Evolutionary conservation across 2,113 vertebrate genomes (phyloP), one percentile per base, ranked within the genome.

Genomic region (Pterocles gutturalis): DNA sequence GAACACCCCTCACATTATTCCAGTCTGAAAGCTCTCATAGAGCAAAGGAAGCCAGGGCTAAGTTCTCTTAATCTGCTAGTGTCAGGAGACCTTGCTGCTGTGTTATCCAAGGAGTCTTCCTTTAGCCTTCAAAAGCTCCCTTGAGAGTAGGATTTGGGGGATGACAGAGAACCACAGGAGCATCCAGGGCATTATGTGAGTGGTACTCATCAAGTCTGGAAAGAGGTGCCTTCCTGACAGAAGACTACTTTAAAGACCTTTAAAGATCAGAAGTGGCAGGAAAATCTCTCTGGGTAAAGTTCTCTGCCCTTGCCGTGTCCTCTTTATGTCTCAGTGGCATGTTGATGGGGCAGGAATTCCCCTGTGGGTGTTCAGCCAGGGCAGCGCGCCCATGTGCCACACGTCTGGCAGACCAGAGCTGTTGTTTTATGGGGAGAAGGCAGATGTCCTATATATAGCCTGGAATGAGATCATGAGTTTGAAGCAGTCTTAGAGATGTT

Each of bases 351-450:
- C 55, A 76, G 34, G n/a, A 85, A 80, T 76, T 64, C 36, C 31
- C 16, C 34, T 18, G 48, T 9, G 31, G 54, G 34, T 1, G 2
- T 22, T 34, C 26, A 36, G 18, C 57, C 89, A 94, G 77, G 11
- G n/a, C 34, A 49, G 17, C 1, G 21, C 0, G 1, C 41, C 64
- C n/a, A 3, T 8, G 34, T 38, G 60, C 46, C 46, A 28, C 26
- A 3, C 12, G 79, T 51, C 33, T n/a, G 62, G 29, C 43, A 77
- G 53, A 70, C 31, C 17, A 58, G 57, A 77, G 41, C 29, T 94
- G 45, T 13, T 80, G 49, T 87, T 91, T 71, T 58, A 67, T 13
- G 22, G 73, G 64, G 51, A 84, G 69, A 84, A 87, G 22, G 58
- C 19, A 70, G 69, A 33, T 64, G 26, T 55, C 29, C 51, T 88